phyloP scores from a whole-genome alignment of 2,113 vertebrate species.

The Nesogale talazaci region DNA sequence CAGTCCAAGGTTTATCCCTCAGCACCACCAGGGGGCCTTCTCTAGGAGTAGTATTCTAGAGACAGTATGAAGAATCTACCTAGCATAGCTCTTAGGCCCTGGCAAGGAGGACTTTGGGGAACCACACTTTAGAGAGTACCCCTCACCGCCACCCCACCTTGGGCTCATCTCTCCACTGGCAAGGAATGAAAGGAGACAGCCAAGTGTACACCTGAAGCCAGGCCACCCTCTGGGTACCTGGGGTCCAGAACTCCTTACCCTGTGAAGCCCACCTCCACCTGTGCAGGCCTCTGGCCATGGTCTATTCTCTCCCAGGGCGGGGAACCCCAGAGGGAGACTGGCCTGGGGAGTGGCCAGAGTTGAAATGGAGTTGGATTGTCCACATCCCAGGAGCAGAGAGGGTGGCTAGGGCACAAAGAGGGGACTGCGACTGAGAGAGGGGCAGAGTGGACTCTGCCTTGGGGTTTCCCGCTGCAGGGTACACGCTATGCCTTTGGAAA shows the following conservation, averaged over 20 bases:
- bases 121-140: background rate
- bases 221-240: background rate
- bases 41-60: background rate
- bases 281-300: background rate
- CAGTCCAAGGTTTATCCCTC: too few relatives aligned
- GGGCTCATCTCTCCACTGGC: background rate
- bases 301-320: background rate
- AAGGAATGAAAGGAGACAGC: background rate
- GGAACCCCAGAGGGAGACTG: background rate
- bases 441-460: too few relatives aligned
- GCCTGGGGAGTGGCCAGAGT: background rate
- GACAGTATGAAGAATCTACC: too few relatives aligned
- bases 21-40: too few relatives aligned
- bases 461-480: background rate
- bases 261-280: background rate
- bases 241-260: background rate
- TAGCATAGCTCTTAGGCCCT: background rate
- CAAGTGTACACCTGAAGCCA: background rate
- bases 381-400: background rate
- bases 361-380: background rate
- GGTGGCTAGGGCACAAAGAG: too few relatives aligned
- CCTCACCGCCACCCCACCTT: background rate
- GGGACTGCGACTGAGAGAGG: background rate
- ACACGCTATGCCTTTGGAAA: background rate
- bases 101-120: background rate